phyloP scores from a whole-genome alignment of 2,113 vertebrate species.

The Syrrhaptes paradoxus region DNA sequence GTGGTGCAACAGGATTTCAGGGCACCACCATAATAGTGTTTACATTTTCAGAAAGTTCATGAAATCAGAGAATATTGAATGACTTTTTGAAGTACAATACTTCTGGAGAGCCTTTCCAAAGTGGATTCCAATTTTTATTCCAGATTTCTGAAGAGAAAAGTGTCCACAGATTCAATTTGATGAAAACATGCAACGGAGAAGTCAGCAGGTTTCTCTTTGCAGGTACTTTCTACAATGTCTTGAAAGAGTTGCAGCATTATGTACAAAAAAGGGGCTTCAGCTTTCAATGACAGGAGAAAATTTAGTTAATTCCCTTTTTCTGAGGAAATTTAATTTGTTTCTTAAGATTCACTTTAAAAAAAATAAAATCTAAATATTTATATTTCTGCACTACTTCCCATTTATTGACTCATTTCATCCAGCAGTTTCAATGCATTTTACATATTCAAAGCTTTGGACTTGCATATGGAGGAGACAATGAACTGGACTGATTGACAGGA shows the following conservation, averaged over 20 bases:
- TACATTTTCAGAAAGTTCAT: neutral
- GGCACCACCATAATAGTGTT: neutral
- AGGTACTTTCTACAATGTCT: neutral
- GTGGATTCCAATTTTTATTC: neutral
- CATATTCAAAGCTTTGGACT: neutral
- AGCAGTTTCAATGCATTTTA: neutral
- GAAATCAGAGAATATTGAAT: neutral
- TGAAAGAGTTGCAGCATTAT: neutral
- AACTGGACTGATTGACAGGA: neutral
- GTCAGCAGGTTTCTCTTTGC: neutral
- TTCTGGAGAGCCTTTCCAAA: neutral
- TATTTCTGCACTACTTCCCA: neutral
- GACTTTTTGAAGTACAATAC: neutral
- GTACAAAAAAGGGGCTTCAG: fast-evolving
- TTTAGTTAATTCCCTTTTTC: neutral
- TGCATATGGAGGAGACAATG: neutral
- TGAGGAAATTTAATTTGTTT: neutral
- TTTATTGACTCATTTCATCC: neutral
- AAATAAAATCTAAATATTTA: neutral
- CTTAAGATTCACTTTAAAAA: neutral
- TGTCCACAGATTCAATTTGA: neutral
- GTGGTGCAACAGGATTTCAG: neutral
- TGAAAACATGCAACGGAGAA: neutral
- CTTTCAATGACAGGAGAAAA: neutral
- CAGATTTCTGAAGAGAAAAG: neutral